These are phyloP conservation scores for Bursaphelenchus okinawaensis DNA, from an alignment of 2,888 invertebrate genomes.

Conservation along the genomic window DNA sequence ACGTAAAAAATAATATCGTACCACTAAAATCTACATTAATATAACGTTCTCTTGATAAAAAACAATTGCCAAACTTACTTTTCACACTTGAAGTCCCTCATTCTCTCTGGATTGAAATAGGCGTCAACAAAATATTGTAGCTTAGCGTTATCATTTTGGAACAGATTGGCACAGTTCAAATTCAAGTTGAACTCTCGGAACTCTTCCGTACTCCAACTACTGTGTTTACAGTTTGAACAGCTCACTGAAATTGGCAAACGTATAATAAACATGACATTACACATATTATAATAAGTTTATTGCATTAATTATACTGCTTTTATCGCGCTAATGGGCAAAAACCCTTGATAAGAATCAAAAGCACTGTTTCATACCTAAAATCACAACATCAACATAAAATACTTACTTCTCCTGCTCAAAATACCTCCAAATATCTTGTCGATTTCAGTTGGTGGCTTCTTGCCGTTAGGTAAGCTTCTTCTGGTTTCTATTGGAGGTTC, in stretches of 20 bases:
- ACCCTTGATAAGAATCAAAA: too few species aligned
- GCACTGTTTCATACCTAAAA: too few species aligned
- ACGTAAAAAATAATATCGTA: too few species aligned
- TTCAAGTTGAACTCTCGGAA: slow-evolving; percentile 45
- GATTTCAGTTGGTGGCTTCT: slow-evolving; percentile 37
- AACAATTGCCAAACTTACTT: slow-evolving; percentile 17
- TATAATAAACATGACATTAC: too few species aligned
- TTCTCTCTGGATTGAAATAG: slow-evolving; percentile 23
- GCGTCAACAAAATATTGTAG: slow-evolving; percentile 1
- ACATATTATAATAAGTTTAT: too few species aligned
- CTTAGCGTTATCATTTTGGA: not conserved
- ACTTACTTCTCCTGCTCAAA: slow-evolving; percentile 34
- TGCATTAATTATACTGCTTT: too few species aligned
- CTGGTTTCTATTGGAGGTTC: slow-evolving; percentile 30
- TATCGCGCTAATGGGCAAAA: too few species aligned
- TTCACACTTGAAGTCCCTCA: slow-evolving; percentile 25
- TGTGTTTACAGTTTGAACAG: slow-evolving; percentile 30
- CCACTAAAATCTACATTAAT: too few species aligned
- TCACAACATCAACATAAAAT: not conserved
- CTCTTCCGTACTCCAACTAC: slow-evolving; percentile 38
- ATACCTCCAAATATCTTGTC: slow-evolving; percentile 51
- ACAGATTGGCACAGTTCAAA: not conserved
- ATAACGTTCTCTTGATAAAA: too few species aligned
- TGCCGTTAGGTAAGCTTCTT: not conserved
- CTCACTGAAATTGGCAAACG: slow-evolving; percentile 37